phyloP scores from a whole-genome alignment of 2,113 vertebrate genomes.

The Lonchura striata region DNA sequence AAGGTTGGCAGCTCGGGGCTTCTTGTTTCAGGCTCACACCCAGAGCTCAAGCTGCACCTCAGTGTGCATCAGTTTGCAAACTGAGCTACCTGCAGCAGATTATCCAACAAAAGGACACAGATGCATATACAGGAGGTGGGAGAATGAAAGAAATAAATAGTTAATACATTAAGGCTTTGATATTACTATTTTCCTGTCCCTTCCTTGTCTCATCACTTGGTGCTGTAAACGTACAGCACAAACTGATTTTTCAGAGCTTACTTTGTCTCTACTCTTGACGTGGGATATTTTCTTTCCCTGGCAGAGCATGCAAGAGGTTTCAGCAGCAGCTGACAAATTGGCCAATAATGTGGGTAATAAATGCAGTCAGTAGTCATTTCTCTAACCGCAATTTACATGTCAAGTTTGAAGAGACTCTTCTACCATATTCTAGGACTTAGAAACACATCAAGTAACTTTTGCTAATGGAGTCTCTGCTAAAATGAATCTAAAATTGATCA shows the following conservation, averaged over 20 bases:
- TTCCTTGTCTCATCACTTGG: not conserved
- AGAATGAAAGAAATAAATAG: not conserved
- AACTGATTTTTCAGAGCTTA: not conserved
- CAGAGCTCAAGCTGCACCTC: not conserved
- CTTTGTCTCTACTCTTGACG: not conserved
- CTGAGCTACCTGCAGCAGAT: not conserved
- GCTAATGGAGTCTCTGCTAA: slow-evolving; percentile 20
- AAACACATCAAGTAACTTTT: not conserved
- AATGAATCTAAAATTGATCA: not conserved
- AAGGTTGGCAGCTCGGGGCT: not conserved
- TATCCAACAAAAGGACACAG: not conserved
- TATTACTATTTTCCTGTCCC: not conserved
- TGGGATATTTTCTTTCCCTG: not conserved
- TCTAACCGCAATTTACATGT: slow-evolving; percentile 52
- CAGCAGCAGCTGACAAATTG: slow-evolving; percentile 55
- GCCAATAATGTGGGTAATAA: slow-evolving; percentile 56
- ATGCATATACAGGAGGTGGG: no score
- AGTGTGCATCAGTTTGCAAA: not conserved
- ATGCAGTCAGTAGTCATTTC: slow-evolving; percentile 11
- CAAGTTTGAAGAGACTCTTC: slow-evolving; percentile 24
- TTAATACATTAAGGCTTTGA: not conserved
- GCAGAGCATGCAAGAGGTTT: not conserved
- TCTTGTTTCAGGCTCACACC: not conserved
- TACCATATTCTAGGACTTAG: not conserved
- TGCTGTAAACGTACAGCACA: not conserved